Evolutionary conservation across 2,797 vertebrate species (phyloP).

Genomic region (Arctocebus calabarensis): DNA sequence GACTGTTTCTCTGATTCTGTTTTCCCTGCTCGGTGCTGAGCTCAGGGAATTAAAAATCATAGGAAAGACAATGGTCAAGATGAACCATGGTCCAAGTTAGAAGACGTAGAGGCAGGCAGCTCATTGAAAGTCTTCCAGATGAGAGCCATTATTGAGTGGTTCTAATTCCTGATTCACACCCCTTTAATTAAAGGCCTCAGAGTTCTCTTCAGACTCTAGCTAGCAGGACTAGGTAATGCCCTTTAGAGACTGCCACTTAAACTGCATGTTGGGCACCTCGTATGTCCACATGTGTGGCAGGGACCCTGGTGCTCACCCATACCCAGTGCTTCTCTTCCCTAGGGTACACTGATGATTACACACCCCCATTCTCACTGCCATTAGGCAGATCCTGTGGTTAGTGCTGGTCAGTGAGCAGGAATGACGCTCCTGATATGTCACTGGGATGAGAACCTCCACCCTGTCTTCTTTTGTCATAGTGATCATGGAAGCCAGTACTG

Average conservation of each 20-base stretch:
- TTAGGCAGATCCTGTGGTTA: not conserved
- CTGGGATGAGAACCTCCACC: not conserved
- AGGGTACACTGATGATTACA: not conserved
- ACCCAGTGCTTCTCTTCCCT: not conserved
- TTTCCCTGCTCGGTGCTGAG: not conserved
- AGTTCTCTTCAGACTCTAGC: not conserved
- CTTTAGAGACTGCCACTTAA: not conserved
- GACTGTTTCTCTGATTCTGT: not conserved
- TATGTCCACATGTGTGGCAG: not conserved
- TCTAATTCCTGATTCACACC: not conserved
- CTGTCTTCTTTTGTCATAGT: not conserved
- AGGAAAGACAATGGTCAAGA: not conserved
- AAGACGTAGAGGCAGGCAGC: not conserved
- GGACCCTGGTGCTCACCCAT: not conserved
- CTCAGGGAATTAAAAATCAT: not conserved
- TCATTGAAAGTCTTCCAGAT: not conserved
- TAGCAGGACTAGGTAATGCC: not conserved
- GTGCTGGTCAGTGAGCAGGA: not conserved
- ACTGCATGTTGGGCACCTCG: not conserved
- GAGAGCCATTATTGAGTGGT: not conserved
- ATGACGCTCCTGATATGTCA: not conserved
- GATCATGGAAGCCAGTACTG: not conserved
- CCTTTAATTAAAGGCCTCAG: not conserved
- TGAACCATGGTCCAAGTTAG: not conserved
- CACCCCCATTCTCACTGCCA: not conserved